Base-by-base conservation (phyloP, 1,140 invertebrate species). In the Brachionus rubens region DNA sequence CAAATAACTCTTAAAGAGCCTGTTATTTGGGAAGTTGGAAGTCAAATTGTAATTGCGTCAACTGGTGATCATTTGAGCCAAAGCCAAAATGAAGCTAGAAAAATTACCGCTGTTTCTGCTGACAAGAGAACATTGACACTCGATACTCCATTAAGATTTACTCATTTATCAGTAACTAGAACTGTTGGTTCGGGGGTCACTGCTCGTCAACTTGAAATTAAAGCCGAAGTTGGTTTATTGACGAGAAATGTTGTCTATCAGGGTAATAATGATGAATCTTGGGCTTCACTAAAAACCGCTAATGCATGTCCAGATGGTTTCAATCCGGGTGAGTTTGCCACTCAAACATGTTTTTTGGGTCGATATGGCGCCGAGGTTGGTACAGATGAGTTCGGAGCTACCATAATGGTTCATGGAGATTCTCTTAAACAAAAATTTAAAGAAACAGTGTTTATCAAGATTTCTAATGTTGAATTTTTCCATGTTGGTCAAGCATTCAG, bases 401-500 rank as follows among this genome's bases (percentile, higher is more conserved):
- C 81, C 10, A 80, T 85, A 12, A 80, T 85, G 67, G 70, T 82
- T 12, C 80, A 81, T 70, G 77, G 76, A 6, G 76, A 79, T n/a
- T 40, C 21, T 12, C 10, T 28, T 0, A 52, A 76, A 50, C 48
- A 33, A 30, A 54, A 50, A 43, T 16, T 21, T 28, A 3, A 14
- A 2, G 48, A 52, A 68, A 26, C 21, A 54, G 77, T 48, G 4
- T 24, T 30, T 47, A 4, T 76, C 2, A 40, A 36, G 24, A 24
- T 76, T 28, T 65, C 54, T 16, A 76, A 76, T 65, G 40, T 76
- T 30, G 75, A 76, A 62, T 16, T 76, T n/a, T 80, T 76, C 9
- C 77, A 80, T 77, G 80, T 78, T 26, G 83, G 83, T 2, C 83
- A 85, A 72, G 81, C 82, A 4, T 84, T 84, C 77, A 76, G 83